Evolutionary conservation across 35 echinoderm and acorn worm species (phyloP).

Genomic region (Heliocidaris erythrogramma): DNA sequence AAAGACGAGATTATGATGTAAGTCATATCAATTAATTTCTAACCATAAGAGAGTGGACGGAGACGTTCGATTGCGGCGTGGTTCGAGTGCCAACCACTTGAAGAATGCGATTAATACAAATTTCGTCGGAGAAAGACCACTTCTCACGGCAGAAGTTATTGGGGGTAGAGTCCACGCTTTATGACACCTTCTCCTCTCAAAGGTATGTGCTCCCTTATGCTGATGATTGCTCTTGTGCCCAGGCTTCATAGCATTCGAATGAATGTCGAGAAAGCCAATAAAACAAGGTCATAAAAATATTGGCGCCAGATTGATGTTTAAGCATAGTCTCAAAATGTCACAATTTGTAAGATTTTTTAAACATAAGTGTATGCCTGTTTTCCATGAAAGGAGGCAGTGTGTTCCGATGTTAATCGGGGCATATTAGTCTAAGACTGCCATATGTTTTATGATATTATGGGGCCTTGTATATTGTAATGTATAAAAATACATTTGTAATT

Average conservation of each 20-base stretch:
- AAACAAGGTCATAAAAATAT: not conserved
- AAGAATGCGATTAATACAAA: slow-evolving; percentile 28
- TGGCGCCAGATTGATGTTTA: not conserved
- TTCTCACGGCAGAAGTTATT: not conserved
- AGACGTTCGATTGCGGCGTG: not conserved
- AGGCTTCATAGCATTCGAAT: not conserved
- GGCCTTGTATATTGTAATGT: not conserved
- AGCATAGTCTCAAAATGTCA: not conserved
- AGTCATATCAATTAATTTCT: slow-evolving; percentile 55
- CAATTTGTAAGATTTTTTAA: not conserved
- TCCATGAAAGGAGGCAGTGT: not conserved
- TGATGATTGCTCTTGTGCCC: not conserved
- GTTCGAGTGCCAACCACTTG: not conserved
- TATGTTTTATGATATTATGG: slow-evolving; percentile 1
- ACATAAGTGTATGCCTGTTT: not conserved
- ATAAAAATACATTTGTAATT: not conserved
- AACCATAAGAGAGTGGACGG: not conserved
- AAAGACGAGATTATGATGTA: slow-evolving; percentile 35
- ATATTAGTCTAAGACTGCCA: not conserved
- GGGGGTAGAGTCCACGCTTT: slow-evolving; percentile 27
- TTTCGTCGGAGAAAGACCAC: not conserved
- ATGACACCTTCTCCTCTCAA: not conserved
- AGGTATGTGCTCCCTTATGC: not conserved
- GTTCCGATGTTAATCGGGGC: not conserved
- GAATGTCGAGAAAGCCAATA: not conserved